Conservation (phyloP, 2,797 vertebrate genomes). For the Sarcoramphus papa region DNA sequence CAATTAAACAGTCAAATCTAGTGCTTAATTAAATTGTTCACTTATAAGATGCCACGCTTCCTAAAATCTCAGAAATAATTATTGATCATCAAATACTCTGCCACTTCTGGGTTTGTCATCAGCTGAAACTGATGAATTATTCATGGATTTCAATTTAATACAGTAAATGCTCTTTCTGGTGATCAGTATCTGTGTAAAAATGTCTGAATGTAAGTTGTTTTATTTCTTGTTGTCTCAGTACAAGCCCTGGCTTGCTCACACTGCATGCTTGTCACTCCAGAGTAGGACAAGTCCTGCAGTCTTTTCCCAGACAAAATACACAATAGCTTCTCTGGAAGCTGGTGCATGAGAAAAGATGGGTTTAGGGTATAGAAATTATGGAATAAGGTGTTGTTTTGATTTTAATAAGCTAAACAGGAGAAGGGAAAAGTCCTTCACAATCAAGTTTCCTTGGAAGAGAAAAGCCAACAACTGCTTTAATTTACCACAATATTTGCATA, state of each 20-base stretch:
- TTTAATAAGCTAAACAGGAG: background rate
- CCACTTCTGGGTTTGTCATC: slow-evolving; percentile 43
- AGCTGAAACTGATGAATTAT: slow-evolving; percentile 56
- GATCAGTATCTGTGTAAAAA: slow-evolving; percentile 45
- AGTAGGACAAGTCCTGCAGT: background rate
- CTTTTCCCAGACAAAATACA: background rate
- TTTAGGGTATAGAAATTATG: background rate
- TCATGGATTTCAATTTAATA: slow-evolving; percentile 46
- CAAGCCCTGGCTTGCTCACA: background rate
- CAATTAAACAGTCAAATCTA: slow-evolving; percentile 59
- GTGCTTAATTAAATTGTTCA: slow-evolving; percentile 57
- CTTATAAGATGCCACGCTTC: slow-evolving; percentile 12
- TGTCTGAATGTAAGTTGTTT: slow-evolving; percentile 14
- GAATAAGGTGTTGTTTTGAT: background rate
- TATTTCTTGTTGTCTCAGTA: slow-evolving; percentile 1
- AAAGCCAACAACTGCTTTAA: background rate
- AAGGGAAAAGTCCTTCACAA: background rate
- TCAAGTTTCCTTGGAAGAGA: background rate
- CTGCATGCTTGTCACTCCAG: background rate
- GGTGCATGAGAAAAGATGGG: background rate
- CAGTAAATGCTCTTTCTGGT: slow-evolving; percentile 28
- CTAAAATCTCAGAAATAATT: slow-evolving; percentile 53
- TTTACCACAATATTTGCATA: slow-evolving; percentile 48
- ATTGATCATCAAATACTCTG: slow-evolving; percentile 58
- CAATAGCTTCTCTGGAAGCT: background rate